These are phyloP conservation scores for Boleophthalmus pectinirostris DNA, from an alignment of 2,113 vertebrate species.

Conservation along the genomic window DNA sequence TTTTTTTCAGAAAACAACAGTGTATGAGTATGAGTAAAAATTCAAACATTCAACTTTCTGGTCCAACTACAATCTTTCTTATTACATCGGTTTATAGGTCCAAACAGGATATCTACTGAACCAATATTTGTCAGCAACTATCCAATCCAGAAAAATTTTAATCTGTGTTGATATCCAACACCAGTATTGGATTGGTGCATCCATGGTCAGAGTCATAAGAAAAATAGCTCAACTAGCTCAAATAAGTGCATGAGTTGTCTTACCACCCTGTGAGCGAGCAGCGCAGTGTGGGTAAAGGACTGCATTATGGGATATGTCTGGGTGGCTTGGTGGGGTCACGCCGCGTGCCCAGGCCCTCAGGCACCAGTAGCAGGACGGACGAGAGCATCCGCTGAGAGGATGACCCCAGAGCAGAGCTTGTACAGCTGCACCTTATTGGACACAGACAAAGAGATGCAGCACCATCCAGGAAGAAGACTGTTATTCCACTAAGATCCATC, in stretches of 20 bases:
- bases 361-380: conserved; percentile 75
- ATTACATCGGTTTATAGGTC: too few relatives aligned
- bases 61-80: too few relatives aligned
- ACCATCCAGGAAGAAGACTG: conserved; percentile 46
- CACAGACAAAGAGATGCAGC: conserved; percentile 63
- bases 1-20: too few relatives aligned
- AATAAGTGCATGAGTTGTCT: conserved; percentile 24
- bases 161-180: too few relatives aligned
- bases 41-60: too few relatives aligned
- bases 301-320: conserved; percentile 65
- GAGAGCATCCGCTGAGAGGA: conserved; percentile 71
- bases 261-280: conserved; percentile 17
- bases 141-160: too few relatives aligned
- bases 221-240: not conserved
- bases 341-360: conserved; percentile 68
- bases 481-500: conserved; percentile 45
- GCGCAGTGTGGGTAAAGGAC: conserved; percentile 48
- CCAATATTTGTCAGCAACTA: too few relatives aligned
- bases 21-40: too few relatives aligned
- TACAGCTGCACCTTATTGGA: conserved; percentile 74
- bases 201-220: not conserved
- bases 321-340: conserved; percentile 70
- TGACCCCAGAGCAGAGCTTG: conserved; percentile 72
- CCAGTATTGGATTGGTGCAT: too few relatives aligned
- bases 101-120: too few relatives aligned